Evolutionary conservation across 2,797 vertebrate species (phyloP).

Genomic region (Etheostoma nigrum): DNA sequence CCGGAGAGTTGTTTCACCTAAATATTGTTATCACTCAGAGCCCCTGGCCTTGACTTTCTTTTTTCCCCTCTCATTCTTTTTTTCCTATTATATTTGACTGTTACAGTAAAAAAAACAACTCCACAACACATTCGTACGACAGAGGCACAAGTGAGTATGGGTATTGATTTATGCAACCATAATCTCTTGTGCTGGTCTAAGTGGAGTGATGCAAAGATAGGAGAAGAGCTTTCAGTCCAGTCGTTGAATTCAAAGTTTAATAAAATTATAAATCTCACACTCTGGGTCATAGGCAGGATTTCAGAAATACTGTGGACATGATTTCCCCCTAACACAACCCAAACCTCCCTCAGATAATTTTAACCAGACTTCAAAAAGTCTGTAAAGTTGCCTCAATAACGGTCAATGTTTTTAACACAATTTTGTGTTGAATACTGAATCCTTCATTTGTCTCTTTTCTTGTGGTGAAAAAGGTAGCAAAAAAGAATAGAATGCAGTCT

Average conservation of each 20-base stretch:
- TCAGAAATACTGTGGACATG: not conserved
- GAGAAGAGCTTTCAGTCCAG: constrained; percentile 30
- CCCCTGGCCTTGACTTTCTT: not conserved
- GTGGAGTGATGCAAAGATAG: constrained; percentile 19
- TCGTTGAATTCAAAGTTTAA: not conserved
- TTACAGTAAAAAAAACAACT: not conserved
- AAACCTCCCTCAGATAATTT: not conserved
- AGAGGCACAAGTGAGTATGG: constrained; percentile 10
- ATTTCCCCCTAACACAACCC: not conserved
- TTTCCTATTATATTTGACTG: not conserved
- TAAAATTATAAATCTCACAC: not conserved
- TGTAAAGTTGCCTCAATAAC: too few species aligned
- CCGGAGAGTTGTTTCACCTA: not conserved
- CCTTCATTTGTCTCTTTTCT: not conserved
- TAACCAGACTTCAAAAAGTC: not conserved
- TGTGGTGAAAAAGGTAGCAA: not conserved
- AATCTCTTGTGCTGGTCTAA: constrained; percentile 19
- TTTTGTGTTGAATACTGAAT: not conserved
- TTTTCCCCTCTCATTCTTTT: not conserved
- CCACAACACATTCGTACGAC: not conserved
- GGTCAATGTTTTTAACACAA: not conserved
- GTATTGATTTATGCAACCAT: not conserved
- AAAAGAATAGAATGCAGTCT: too few species aligned
- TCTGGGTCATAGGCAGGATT: not conserved
- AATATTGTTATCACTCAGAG: not conserved